Evolutionary conservation across 2,888 invertebrate genomes (phyloP), one percentile per base, ranked within the genome.

Genomic region (Xestia c-nigrum): DNA sequence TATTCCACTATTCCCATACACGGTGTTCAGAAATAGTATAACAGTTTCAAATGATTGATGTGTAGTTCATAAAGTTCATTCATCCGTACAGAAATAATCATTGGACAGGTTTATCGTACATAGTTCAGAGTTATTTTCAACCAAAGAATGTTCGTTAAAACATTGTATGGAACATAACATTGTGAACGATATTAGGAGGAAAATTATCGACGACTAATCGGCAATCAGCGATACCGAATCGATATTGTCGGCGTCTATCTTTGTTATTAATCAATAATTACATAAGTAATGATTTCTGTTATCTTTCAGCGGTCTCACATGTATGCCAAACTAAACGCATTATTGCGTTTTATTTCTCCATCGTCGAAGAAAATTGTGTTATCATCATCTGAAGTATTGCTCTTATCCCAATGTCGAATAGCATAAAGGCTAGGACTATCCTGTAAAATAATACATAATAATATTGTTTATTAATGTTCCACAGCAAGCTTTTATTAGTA

Each of bases 51-150:
- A 74, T 76, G 59, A 78, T 21, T 65, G 67, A 70, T 74, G 72
- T 71, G 63, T 76, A 67, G 31, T 70, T 70, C n/a, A 71, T 55
- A 55, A 55, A 80, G 77, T 73, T 78, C 81, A 81, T 64, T 81
- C 31, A 78, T 31, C 74, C 55, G 64, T 10, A 76, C 65, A 72
- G 40, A 68, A 85, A 67, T 74, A 72, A 66, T 40, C 21, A 31
- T 31, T 61, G 40, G 16, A 66, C 83, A 80, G 38, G 69, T 66
- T 76, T 76, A 69, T 47, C n/a, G 64, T 24, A 57, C 52, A 70
- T 40, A 72, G 61, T 73, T 47, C 46, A 55, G 24, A 38, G 19
- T 64, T 64, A 78, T 50, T 73, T 64, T 24, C 55, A 73, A 47
- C 31, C 7, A 3, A 81, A 46, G 64, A 73, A 81, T 81, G 63